Evolutionary conservation across 2,797 vertebrate genomes (phyloP), one percentile per base, ranked within the genome.

Genomic region (Eptatretus atami): DNA sequence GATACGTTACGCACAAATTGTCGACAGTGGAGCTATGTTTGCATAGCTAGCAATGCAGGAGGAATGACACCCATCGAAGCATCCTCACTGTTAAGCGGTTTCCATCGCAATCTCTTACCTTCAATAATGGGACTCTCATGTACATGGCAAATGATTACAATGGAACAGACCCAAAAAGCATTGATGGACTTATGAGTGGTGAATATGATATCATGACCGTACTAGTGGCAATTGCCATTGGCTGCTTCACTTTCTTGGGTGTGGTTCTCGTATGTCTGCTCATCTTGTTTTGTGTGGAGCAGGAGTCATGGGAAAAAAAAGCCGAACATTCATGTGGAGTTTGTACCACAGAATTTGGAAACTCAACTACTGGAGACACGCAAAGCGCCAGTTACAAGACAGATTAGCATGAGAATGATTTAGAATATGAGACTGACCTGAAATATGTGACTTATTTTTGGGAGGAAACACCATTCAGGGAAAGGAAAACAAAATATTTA

Each of bases 371-470:
- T 2, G 92, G 90, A 70, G 82, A 95, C 75, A 88, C 82, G 74
- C 78, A 82, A 0, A 80, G 80, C n/a, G 0, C 88, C 96, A 1
- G 86, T 87, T 0, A 90, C 92, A 1, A 86, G 92, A 70, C 96
- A 98, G 76, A 96, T 99, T 73, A 99, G 96, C 74, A 99, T 99
- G 92, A 99, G 96, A 78, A 99, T 99, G 92, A 95, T 96, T 69
- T 96, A 61, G 57, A 44, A 44, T 44, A 44, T 44, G 31, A 44
- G 31, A 44, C 31, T 44, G 31, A 44, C 31, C 4, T 44, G 31
- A 44, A 44, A 44, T 44, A 44, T 44, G 31, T 4, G 31, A 44
- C 31, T 44, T 44, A 44, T 44, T 44, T 44, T 44, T 8, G 31
- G 31, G 31, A 44, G 6, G 31, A 44, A 44, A 44, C 31, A 44